Base-by-base conservation (phyloP, 2,113 vertebrate genomes). In the Scophthalmus maximus region DNA sequence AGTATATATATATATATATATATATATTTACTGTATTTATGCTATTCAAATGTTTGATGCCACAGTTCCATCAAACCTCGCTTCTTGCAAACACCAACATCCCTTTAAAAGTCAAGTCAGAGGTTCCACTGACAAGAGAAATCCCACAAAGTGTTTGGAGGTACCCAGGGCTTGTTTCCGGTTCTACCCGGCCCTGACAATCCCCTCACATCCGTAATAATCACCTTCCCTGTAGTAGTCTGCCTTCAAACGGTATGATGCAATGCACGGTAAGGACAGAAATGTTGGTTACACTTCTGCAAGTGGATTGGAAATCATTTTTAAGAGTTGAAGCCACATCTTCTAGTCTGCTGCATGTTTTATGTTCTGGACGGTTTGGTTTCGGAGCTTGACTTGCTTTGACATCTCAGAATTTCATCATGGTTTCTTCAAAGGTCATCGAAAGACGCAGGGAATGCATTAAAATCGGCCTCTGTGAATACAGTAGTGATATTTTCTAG, bases 151-250 rank as follows among this genome's bases (percentile, higher is more conserved):
- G 40, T 20, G 6, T 34, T 20, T 22, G 46, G 32, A 27, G 20
- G 40, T 6, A 18, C 40, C 15, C 42, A 8, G 42, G 30, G 5
- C 30, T 5, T 8, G 30, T 8, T 8, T 32, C 30, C 5, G 30
- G 5, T 8, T 23, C n/a, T 49, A 20, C 14, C 5, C 50, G 26
- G n/a, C 22, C 53, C 79, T 59, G 36, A 55, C 23, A 11, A 49
- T 55, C 53, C n/a, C 29, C 18, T n/a, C 32, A 14, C 62, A 52
- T 74, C 51, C 30, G 10, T 22, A 53, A 62, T 18, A 30, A 8
- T 76, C 30, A 66, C 15, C 42, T 46, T 46, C 14, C 42, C 42
- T 46, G 18, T n/a, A 44, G 42, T 17, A 18, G 18, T 17, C 42
- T 46, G 42, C 42, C 42, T 18, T 46, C 42, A 46, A n/a, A 46